phyloP scores from a whole-genome alignment of 92 coral and sea anemone genomes.

The Virgularia gustaviana region DNA sequence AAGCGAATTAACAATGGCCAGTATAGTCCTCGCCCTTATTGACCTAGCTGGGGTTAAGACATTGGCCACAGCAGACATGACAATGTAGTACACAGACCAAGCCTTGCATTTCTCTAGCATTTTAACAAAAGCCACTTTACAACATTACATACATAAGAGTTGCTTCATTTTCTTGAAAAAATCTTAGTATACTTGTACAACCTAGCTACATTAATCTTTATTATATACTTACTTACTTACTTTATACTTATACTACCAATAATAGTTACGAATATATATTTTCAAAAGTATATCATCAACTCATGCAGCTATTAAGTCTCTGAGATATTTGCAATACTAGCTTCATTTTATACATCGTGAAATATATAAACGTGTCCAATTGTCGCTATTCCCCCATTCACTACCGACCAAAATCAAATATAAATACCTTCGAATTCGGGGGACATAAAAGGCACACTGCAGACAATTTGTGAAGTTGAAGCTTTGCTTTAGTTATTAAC shows the following conservation, averaged over 20 bases:
- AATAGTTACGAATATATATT: background rate
- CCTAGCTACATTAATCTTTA: too few species aligned
- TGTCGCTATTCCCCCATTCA: background rate
- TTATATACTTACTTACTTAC: too few species aligned
- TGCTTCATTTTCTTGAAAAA: background rate
- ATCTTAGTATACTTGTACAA: too few species aligned
- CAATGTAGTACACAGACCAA: too few species aligned
- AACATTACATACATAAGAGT: background rate
- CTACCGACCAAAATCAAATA: slow-evolving; percentile 22
- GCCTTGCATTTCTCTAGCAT: too few species aligned
- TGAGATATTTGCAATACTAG: too few species aligned
- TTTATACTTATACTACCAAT: slow-evolving; percentile 6
- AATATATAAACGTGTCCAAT: too few species aligned
- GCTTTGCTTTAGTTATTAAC: background rate
- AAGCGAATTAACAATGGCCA: slow-evolving; percentile 4
- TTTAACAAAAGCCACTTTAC: background rate
- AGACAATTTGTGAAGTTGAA: slow-evolving; percentile 4
- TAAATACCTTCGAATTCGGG: slow-evolving; percentile 30
- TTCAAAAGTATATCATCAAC: background rate
- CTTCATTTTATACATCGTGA: too few species aligned
- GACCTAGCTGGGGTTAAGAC: background rate
- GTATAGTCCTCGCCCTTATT: background rate
- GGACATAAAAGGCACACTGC: slow-evolving; percentile 8
- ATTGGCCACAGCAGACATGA: too few species aligned
- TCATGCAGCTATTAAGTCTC: background rate